Base-by-base conservation (phyloP, 2,888 invertebrate genomes). In the Limnephilus auricula region DNA sequence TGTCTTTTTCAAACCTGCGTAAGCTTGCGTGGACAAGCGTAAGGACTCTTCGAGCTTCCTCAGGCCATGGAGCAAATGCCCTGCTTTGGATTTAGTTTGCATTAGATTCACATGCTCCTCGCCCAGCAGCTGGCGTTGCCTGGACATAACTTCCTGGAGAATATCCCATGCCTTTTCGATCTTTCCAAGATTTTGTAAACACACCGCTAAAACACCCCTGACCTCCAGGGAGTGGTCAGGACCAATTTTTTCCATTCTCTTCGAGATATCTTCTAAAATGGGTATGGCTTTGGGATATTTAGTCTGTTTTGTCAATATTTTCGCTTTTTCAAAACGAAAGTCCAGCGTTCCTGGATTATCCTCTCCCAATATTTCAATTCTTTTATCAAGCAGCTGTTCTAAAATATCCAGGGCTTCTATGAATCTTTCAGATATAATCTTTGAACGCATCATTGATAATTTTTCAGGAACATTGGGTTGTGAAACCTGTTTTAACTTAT, bases 331-430 rank as follows among this genome's bases (percentile, higher is more conserved):
- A 5, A 25, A 31, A 15, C 9, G 12, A 31, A 78, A 34, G 31
- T 87, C 78, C 32, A 87, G 65, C 9, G 87, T 87, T 13, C 86
- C 50, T 32, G 86, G 86, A 31, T 87, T 87, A 87, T 87, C 86
- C 18, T 87, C 86, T 50, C 86, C 86, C 5, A 87, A 65, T 32
- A 87, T 32, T 87, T 65, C 65, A n/a, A 15, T 6, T 65, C 86
- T 87, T 65, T 87, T 78, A n/a, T 65, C 18, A 30, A 31, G 31
- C 30, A 50, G 25, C 25, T 1, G 3, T 78, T 87, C n/a, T n/a
- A 87, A 37, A 6, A 78, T 9, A 32, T 25, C 32, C 78, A 87
- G 10, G 32, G 31, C 87, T 6, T 78, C 9, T 9, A 78, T 30
- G 25, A 32, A 87, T 0, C 32, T 34, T 65, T 78, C 32, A 3